Base-by-base conservation (phyloP, 1,140 invertebrate species). In the Vollenhovia emeryi region DNA sequence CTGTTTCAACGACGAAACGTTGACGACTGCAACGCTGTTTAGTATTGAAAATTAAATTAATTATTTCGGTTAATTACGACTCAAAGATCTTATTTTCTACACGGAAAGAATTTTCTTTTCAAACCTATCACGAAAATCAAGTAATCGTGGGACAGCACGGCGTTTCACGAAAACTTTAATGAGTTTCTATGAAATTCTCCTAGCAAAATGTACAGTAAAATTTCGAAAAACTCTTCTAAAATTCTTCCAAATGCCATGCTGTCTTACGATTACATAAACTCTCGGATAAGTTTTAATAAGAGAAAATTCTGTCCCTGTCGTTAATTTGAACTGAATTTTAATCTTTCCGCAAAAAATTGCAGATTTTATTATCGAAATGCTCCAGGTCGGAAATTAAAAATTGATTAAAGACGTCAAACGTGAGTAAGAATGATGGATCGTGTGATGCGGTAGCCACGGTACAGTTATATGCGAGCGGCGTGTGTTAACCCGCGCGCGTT, bases 381-480 rank as follows among this genome's bases (percentile, higher is more conserved):
- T 62, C 3, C 36, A n/a, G 36, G 18, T 11, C 18, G 5, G 36
- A 50, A 24, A 64, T 73, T 50, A 8, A 36, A 69, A 45, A 27
- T 36, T 36, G 8, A 3, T 66, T 40, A 15, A 50, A 36, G n/a
- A 57, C 8, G n/a, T 15, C 13, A 8, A 43, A 33, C 30, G 18
- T 2, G 33, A 30, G 5, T n/a, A 18, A 69, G 8, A 40, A 36
- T 18, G 24, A 30, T 21, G 27, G 11, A 11, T 24, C 33, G 15
- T n/a, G 21, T 18, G 7, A n/a, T 33, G 66, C 13, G n/a, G 6
- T 64, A 45, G 21, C 36, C 66, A 13, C n/a, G 5, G 48, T 7
- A 43, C 52, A 88, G 52, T 24, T 57, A 62, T 88, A 87, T 36
- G 18, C 6, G 15, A 55, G 36, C 50, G 30, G 11, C 57, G n/a